Base-by-base conservation (phyloP, 2,888 invertebrate species). In the Vanessa cardui region DNA sequence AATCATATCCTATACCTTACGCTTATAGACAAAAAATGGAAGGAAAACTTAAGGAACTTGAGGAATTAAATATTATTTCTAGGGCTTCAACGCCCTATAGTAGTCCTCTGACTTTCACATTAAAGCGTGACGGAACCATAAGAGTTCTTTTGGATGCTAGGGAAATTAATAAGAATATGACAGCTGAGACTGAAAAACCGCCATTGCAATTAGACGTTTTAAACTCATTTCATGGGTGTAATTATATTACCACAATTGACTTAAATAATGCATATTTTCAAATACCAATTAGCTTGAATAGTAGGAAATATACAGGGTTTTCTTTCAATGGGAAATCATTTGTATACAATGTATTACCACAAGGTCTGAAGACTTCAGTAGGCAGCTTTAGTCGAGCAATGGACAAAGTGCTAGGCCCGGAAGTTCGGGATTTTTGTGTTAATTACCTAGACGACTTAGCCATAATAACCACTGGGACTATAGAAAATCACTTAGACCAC, bases 251-350 rank as follows among this genome's bases (percentile, higher is more conserved):
- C 12, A n/a, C 63, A 1, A 59, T 75, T 6, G 73, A 73, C 64
- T 47, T 75, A 21, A 75, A 73, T 63, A 73, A 75, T 58, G 73
- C 74, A 0, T 73, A 75, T 20, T 75, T 72, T 26, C 74, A 74
- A 49, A 72, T 76, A 16, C 71, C 73, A 0, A 56, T 74, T 31
- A 0, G 20, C 62, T 26, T 26, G 9, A 21, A 67, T 6, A 68
- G 68, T n/a, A 67, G 50, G 5, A 71, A 72, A 7, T 73, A 71
- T 47, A 74, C 76, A 77, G 47, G 77, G 77, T 61, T 54, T 78
- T n/a, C n/a, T n/a, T n/a, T n/a, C n/a, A n/a, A n/a, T n/a, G n/a
- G n/a, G n/a, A n/a, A n/a, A n/a, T n/a, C n/a, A n/a, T n/a, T n/a
- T n/a, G n/a, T n/a, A n/a, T n/a, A n/a, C n/a, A n/a, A n/a, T n/a